Evolutionary conservation across 30 jellyfish, hydroid and myxozoan species (phyloP).

Genomic region (Morbakka virulenta): DNA sequence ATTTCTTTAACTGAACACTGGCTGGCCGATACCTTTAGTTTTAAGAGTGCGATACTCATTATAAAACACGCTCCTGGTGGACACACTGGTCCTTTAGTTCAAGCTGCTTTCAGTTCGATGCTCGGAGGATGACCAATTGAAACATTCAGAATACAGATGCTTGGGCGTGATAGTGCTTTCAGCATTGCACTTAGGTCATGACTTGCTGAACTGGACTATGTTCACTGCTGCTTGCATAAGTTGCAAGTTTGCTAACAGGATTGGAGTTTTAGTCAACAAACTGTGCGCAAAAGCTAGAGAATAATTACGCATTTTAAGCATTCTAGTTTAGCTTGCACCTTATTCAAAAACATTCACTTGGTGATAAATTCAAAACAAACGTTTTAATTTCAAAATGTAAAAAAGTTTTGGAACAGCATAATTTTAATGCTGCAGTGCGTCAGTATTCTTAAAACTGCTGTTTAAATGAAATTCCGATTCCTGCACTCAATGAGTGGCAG

Average conservation of each 20-base stretch:
- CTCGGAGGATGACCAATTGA: slow-evolving; percentile 47
- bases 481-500: too few species aligned
- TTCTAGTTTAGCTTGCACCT: too few species aligned
- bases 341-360: too few species aligned
- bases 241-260: slow-evolving; percentile 21
- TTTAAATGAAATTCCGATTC: too few species aligned
- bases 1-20: slow-evolving; percentile 52
- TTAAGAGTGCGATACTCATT: slow-evolving; percentile 48
- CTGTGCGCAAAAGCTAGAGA: too few species aligned
- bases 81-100: slow-evolving; percentile 49
- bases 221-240: slow-evolving; percentile 53
- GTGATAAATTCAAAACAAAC: too few species aligned
- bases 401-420: too few species aligned
- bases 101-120: slow-evolving; percentile 43
- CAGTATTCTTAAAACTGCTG: too few species aligned
- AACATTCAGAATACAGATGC: slow-evolving; percentile 38
- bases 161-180: slow-evolving; percentile 66
- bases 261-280: slow-evolving; percentile 43
- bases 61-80: slow-evolving; percentile 52
- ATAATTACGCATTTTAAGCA: too few species aligned
- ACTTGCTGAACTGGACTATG: slow-evolving; percentile 38
- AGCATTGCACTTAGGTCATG: slow-evolving; percentile 48
- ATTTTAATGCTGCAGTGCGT: too few species aligned
- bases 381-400: too few species aligned
- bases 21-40: slow-evolving; percentile 40